phyloP scores from a whole-genome alignment of 1,140 invertebrate species.

The Apis mellifera region DNA sequence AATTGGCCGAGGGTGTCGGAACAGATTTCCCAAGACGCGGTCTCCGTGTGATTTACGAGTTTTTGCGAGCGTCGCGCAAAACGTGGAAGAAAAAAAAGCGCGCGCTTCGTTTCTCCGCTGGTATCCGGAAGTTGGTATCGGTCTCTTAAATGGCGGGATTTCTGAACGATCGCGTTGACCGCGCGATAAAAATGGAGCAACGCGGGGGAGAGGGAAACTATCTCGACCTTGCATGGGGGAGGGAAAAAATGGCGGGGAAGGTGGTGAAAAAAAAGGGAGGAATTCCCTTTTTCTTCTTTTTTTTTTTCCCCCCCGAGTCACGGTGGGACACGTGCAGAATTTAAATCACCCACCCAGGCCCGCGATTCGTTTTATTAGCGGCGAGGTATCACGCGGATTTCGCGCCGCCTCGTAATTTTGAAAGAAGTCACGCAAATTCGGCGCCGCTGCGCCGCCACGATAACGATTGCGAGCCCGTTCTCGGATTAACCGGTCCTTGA shows the following conservation, averaged over 20 bases:
- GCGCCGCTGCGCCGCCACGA: background rate
- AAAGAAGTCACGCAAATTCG: constrained; percentile 9
- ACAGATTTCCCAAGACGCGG: constrained; percentile 56
- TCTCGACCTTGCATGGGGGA: constrained; percentile 43
- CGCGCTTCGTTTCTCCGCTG: constrained; percentile 8
- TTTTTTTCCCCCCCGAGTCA: constrained; percentile 34
- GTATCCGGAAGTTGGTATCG: constrained; percentile 57
- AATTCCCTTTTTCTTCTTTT: no score
- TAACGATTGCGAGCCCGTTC: background rate
- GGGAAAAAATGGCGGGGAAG: background rate
- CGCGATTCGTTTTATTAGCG: constrained; percentile 42
- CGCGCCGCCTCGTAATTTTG: constrained; percentile 31
- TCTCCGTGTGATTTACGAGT: constrained; percentile 19
- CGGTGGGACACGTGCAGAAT: constrained; percentile 39
- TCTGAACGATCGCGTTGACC: constrained; percentile 53
- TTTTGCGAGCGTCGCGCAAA: background rate
- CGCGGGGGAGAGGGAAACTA: constrained; percentile 14
- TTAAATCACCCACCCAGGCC: constrained; percentile 43
- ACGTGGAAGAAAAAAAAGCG: constrained; percentile 32
- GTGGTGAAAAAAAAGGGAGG: background rate
- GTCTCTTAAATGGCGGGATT: constrained; percentile 57
- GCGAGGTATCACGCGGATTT: constrained; percentile 29
- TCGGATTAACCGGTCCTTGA: background rate
- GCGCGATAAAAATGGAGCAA: constrained; percentile 56
- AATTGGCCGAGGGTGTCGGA: constrained; percentile 58